Base-by-base conservation (phyloP, 2,797 vertebrate genomes). In the Macrochelys suwanniensis region DNA sequence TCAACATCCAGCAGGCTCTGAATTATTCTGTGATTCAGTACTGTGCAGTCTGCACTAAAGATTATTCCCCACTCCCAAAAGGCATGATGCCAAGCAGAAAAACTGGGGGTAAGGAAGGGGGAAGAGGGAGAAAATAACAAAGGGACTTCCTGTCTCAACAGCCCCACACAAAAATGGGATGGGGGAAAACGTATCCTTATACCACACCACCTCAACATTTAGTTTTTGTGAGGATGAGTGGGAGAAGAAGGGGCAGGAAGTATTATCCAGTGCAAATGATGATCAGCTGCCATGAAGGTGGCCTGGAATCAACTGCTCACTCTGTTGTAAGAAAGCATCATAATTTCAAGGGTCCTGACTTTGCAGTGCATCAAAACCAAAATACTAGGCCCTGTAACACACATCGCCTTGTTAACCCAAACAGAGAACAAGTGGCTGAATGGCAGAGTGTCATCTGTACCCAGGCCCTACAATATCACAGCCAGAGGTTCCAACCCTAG, bases 171-270 rank as follows among this genome's bases (percentile, higher is more conserved):
- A 13, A 17, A 17, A 25, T 45, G 56, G 11, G 33, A 31, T 3
- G 25, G 47, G 50, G 37, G 2, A 0, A 0, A 77, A 9, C 10
- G 9, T 31, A 28, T 26, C 26, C 47, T 28, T 45, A 19, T 3
- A 74, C 2, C 1, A 6, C 28, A 50, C 5, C 2, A 11, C 1
- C 5, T 6, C 26, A 17, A 26, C 6, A 16, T 45, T 31, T 26
- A 77, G 26, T 26, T 77, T 47, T 77, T 17, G 74, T 3, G 45
- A 25, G 45, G 74, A 77, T 45, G 25, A 2, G 12, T 8, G 13
- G 5, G 11, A 23, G 23, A 26, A 45, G 74, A 28, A 28, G 21
- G 37, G 37, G 23, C 25, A 42, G 6, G 6, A 77, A 49, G 26
- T 9, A 10, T 16, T 47, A 31, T 17, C 45, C 47, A 26, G 3